Conservation (phyloP, 2,113 vertebrate species). For the Candoia aspera region DNA sequence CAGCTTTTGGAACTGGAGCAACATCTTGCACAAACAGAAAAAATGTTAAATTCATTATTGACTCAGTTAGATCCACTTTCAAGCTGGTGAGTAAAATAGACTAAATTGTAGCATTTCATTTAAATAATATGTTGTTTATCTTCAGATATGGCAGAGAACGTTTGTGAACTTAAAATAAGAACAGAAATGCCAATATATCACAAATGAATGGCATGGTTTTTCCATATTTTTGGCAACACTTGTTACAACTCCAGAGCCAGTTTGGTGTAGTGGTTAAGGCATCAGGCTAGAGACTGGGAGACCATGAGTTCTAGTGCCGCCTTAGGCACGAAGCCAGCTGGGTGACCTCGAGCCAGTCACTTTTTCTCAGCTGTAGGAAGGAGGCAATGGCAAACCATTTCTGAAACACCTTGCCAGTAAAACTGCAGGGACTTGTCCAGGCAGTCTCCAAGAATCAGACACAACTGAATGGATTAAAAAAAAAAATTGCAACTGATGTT, state of each 20-base stretch:
- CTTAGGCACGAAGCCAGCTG: too few relatives aligned
- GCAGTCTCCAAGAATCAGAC: too few relatives aligned
- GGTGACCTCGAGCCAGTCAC: too few relatives aligned
- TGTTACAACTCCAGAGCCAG: background rate
- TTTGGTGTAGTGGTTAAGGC: too few relatives aligned
- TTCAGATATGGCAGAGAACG: background rate
- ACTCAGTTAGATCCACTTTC: slow-evolving; percentile 89
- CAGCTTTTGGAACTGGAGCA: slow-evolving; percentile 88
- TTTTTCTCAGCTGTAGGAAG: too few relatives aligned
- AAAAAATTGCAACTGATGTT: background rate
- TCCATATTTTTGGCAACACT: background rate
- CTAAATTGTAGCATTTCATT: background rate
- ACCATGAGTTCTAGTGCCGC: too few relatives aligned
- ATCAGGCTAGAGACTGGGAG: too few relatives aligned
- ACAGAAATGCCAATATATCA: background rate
- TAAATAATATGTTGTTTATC: background rate
- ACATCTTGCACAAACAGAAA: slow-evolving; percentile 86
- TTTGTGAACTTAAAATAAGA: background rate
- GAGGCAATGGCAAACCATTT: too few relatives aligned
- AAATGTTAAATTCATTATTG: slow-evolving; percentile 90
- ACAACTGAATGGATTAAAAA: too few relatives aligned
- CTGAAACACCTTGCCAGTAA: too few relatives aligned
- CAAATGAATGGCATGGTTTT: background rate
- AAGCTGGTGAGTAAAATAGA: slow-evolving; percentile 80
- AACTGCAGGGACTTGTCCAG: too few relatives aligned